A percentile compares a stretch with the other conserved stretches of the same genome.
phyloP scores from a whole-genome alignment of 2,113 vertebrate genomes.

The Rhinoptilus africanus region DNA sequence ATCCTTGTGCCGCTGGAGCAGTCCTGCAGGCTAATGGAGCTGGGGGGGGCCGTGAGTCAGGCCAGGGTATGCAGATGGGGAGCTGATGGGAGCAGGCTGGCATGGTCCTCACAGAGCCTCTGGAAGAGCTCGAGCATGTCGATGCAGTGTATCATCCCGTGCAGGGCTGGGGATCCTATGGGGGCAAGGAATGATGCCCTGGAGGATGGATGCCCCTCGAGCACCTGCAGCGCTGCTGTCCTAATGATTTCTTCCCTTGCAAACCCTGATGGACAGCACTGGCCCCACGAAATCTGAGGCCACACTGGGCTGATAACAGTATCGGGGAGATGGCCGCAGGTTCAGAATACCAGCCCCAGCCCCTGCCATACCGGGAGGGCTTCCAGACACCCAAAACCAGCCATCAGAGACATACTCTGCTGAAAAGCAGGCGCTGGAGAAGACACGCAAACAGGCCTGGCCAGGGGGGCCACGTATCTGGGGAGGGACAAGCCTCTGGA shows the following conservation, averaged over 20 bases:
- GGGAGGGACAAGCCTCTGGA: not conserved
- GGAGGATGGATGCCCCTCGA: not conserved
- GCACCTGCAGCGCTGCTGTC: not conserved
- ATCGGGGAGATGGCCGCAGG: not conserved
- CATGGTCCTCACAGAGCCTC: not conserved
- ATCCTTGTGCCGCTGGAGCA: not conserved
- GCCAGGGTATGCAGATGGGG: not conserved
- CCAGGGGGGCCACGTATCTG: rapidly evolving
- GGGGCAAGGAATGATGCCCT: not conserved
- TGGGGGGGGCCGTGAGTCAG: not conserved
- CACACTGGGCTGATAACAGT: not conserved
- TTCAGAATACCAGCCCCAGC: not conserved
- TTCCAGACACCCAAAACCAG: conserved; percentile 11
- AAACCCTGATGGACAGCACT: not conserved
- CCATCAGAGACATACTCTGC: not conserved
- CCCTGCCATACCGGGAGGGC: not conserved
- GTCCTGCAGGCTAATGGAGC: rapidly evolving
- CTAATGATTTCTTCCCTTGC: not conserved
- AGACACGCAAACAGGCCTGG: not conserved
- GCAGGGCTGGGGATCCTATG: not conserved
- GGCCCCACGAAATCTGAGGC: not conserved
- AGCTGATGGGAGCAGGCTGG: not conserved
- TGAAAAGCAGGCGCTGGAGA: not conserved
- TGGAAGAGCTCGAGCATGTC: not conserved
- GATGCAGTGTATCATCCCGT: not conserved